phyloP scores from a whole-genome alignment of 2,888 invertebrate species.

The Laothoe populi region DNA sequence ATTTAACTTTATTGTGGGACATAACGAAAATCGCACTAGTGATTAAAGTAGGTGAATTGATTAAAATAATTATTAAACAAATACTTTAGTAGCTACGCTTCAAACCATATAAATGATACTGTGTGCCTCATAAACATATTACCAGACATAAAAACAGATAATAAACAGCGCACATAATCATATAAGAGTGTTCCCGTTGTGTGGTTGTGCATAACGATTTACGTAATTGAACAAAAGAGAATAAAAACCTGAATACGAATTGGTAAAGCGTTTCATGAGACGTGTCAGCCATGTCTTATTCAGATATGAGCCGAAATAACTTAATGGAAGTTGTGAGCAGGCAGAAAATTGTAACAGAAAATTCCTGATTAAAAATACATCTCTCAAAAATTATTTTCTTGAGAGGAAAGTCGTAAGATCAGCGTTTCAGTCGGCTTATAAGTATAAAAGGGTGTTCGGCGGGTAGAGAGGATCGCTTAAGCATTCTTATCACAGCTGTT shows the following conservation, averaged over 20 bases:
- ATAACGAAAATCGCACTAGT: too few species aligned
- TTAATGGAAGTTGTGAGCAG: conserved; percentile 32
- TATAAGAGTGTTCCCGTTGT: conserved; percentile 31
- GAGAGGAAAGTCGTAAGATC: conserved; percentile 45
- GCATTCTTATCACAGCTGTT: conserved; percentile 60
- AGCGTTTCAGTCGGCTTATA: conserved; percentile 55
- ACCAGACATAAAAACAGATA: background rate
- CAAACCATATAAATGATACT: background rate
- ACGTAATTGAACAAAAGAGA: conserved; percentile 52
- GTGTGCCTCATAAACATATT: background rate
- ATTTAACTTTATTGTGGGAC: too few species aligned
- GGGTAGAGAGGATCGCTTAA: conserved; percentile 50
- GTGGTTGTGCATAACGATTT: conserved; percentile 47
- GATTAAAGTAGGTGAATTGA: too few species aligned
- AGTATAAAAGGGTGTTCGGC: conserved; percentile 55
- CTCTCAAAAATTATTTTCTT: conserved; percentile 42
- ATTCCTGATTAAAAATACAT: conserved; percentile 43
- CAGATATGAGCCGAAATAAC: conserved; percentile 36
- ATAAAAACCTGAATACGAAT: conserved; percentile 46
- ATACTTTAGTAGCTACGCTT: too few species aligned
- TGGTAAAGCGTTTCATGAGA: conserved; percentile 40
- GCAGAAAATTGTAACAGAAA: conserved; percentile 40
- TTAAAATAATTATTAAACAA: too few species aligned
- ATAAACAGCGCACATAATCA: conserved; percentile 15
- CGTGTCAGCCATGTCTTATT: conserved; percentile 45